A percentile compares a stretch with the other conserved stretches of the same genome.
These are phyloP conservation scores for Amblyjoppa fuscipennis DNA, from an alignment of 2,888 invertebrate species.

Conservation along the genomic window DNA sequence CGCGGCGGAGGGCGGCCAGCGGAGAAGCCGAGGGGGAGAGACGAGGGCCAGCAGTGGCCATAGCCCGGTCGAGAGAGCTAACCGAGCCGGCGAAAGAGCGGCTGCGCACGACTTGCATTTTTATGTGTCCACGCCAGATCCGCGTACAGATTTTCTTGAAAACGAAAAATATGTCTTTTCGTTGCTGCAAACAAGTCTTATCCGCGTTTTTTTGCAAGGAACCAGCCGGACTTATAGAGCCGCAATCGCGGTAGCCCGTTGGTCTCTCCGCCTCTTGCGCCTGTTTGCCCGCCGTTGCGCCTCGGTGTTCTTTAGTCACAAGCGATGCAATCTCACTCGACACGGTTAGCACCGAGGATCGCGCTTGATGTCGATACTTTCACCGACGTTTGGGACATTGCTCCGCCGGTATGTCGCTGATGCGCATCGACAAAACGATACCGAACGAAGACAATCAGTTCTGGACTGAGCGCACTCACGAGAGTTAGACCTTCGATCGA, in stretches of 20 bases:
- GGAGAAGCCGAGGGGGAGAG: constrained; percentile 54
- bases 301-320: constrained; percentile 57
- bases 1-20: constrained; percentile 69
- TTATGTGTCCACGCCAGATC: constrained; percentile 82
- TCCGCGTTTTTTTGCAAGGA: constrained; percentile 60
- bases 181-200: constrained; percentile 74
- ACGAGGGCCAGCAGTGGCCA: constrained; percentile 42
- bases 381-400: not conserved
- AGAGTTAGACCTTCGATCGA: not conserved
- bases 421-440: not conserved
- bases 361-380: constrained; percentile 23
- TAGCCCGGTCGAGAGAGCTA: constrained; percentile 36
- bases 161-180: constrained; percentile 76
- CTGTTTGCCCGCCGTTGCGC: constrained; percentile 38
- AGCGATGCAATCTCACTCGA: constrained; percentile 63
- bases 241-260: not conserved
- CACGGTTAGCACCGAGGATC: constrained; percentile 34
- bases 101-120: constrained; percentile 83
- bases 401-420: not conserved
- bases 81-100: constrained; percentile 69
- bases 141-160: constrained; percentile 81
- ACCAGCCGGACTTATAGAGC: constrained; percentile 20
- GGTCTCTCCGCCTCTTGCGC: not conserved
- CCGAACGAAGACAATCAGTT: not conserved
- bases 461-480: not conserved